These are phyloP conservation scores for Oxystoma pomonae DNA, from an alignment of 2,888 invertebrate species.

Conservation along the genomic window DNA sequence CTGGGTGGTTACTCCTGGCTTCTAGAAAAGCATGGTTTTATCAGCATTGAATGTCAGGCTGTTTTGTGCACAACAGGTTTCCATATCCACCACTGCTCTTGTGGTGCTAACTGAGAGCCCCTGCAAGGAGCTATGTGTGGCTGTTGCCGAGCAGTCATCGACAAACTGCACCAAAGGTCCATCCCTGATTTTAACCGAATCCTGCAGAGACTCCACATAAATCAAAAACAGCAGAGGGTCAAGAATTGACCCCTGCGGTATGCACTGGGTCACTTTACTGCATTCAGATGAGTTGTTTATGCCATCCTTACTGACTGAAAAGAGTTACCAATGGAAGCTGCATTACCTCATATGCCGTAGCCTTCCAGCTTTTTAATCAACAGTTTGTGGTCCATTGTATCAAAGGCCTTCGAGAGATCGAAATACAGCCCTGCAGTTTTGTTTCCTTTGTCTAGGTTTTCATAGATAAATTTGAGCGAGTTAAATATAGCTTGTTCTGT, in stretches of 20 bases:
- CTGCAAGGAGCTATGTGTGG: neutral
- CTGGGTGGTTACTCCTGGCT: no score
- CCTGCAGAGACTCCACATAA: neutral
- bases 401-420: neutral
- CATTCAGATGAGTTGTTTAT: neutral
- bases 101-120: no score
- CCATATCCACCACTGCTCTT: no score
- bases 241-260: neutral
- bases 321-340: no score
- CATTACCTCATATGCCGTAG: no score
- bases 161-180: neutral
- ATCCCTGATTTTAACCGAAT: neutral
- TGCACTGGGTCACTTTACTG: neutral
- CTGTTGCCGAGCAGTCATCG: neutral
- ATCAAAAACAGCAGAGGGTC: neutral
- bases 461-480: neutral
- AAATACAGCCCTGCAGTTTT: neutral
- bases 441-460: neutral
- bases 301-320: no score
- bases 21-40: no score
- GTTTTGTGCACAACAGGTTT: no score
- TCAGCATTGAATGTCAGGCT: no score
- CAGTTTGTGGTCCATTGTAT: neutral
- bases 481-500: neutral
- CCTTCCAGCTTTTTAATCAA: neutral